A percentile compares a stretch with the other conserved stretches of the same genome.
phyloP scores from a whole-genome alignment of 1,140 invertebrate genomes.

The Plutomurus gul region DNA sequence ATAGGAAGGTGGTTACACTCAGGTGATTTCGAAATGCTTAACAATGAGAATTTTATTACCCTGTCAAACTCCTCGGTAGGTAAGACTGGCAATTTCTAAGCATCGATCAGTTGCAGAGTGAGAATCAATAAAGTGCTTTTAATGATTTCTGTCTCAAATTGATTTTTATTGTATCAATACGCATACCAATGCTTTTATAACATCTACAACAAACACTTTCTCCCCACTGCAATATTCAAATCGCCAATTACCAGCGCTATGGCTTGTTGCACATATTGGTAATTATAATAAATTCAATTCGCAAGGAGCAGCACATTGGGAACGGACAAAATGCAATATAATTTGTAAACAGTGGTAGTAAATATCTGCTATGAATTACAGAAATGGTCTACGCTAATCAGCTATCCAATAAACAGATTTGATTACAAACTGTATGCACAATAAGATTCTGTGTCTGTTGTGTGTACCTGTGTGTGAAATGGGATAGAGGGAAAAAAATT shows the following conservation, averaged over 20 bases:
- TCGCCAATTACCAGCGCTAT: neutral
- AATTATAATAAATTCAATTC: no score
- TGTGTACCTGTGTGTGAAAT: neutral
- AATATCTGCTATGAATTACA: neutral
- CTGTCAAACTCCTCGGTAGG: neutral
- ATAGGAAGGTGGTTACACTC: no score
- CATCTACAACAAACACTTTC: conserved; percentile 5
- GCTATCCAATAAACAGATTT: neutral
- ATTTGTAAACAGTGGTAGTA: no score
- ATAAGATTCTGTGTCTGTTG: neutral
- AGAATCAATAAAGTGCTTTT: neutral
- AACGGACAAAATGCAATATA: no score
- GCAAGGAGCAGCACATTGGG: no score
- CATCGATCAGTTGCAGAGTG: neutral
- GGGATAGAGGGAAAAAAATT: neutral
- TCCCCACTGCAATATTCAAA: neutral
- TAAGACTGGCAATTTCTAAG: neutral
- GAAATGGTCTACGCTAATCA: neutral
- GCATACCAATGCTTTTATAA: neutral
- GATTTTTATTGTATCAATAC: neutral
- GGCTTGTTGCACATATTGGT: no score
- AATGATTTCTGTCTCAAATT: neutral
- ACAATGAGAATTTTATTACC: neutral
- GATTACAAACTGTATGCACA: neutral
- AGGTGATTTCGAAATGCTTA: neutral